Evolutionary conservation across 2,113 vertebrate species (phyloP), one percentile per base, ranked within the genome.

Genomic region (Ascaphus truei): DNA sequence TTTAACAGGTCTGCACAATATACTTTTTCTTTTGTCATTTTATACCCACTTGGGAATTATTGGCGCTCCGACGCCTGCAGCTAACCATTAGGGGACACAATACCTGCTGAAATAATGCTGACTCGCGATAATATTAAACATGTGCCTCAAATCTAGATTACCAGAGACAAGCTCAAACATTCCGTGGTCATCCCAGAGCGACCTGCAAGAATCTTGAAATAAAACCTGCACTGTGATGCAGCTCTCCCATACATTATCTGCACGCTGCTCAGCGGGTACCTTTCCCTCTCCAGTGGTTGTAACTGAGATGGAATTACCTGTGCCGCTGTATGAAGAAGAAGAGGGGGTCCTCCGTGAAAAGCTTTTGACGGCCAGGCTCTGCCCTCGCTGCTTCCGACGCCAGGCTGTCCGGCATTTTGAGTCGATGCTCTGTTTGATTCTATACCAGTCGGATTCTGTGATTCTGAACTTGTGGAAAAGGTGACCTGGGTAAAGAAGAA

Each of bases 351-450:
- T 86, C 72, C 96, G 89, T 1, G 96, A 98, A 79, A 98, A 98
- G 85, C 97, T 98, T 84, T 99, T 99, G 43, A 99, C 97, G 0
- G 97, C 96, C 68, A 99, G 85, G 75, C 97, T 99, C 81, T 98
- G 97, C 1, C 96, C 97, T 0, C 96, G 83, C 84, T 99, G 97
- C 22, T 99, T 99, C 37, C 97, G 85, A 62, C 96, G 91, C 96
- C 97, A 99, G 0, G 97, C 97, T 0, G 97, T 99, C 25, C 97
- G 93, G 77, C 97, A 99, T 73, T 99, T 99, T 62, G 97, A 99
- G 76, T 99, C 97, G 0, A 99, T 99, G 84, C 97, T 99, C 75
- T 99, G 97, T 71, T 99, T 99, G 81, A 99, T 99, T 3, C 97
- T 89, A 45, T 99, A 99, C 97, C 97, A 99, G 81, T 99, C 97